These are phyloP conservation scores for Sclerurus mexicanus DNA, from an alignment of 2,113 vertebrate genomes.

Conservation along the genomic window DNA sequence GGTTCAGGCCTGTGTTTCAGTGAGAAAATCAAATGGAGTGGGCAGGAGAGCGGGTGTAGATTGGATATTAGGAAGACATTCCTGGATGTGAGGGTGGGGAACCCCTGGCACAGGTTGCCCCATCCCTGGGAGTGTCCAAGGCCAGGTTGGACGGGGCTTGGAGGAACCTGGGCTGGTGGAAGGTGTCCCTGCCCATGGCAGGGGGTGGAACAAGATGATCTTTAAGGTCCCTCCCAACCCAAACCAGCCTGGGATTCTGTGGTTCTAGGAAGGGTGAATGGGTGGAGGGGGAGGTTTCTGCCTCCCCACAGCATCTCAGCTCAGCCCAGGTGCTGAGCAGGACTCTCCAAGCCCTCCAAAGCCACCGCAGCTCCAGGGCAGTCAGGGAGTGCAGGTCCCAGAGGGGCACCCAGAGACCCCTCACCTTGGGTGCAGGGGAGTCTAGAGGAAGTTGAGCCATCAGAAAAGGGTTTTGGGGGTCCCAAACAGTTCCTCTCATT, in stretches of 20 bases:
- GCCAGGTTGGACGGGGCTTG: accelerated
- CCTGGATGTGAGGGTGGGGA: accelerated
- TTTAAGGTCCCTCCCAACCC: neutral
- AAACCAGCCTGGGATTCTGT: neutral
- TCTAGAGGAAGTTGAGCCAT: neutral
- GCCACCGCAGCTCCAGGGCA: neutral
- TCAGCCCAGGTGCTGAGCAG: neutral
- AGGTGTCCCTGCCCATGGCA: neutral
- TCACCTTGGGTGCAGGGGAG: neutral
- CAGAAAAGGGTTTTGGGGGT: neutral
- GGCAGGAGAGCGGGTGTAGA: neutral
- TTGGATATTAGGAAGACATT: neutral
- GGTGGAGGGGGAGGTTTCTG: neutral
- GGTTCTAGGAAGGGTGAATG: neutral
- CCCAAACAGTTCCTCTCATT: accelerated
- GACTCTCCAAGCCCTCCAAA: neutral
- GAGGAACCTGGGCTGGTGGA: accelerated
- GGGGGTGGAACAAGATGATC: neutral
- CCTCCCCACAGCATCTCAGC: neutral
- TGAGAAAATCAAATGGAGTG: neutral
- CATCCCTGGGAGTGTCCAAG: neutral
- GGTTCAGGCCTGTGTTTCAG: neutral
- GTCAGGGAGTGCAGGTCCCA: accelerated
- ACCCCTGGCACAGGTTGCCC: neutral
- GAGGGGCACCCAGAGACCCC: no score